A percentile compares a stretch with the other conserved stretches of the same genome.
These are phyloP conservation scores for Strix uralensis DNA, from an alignment of 2,113 vertebrate genomes.

Conservation along the genomic window DNA sequence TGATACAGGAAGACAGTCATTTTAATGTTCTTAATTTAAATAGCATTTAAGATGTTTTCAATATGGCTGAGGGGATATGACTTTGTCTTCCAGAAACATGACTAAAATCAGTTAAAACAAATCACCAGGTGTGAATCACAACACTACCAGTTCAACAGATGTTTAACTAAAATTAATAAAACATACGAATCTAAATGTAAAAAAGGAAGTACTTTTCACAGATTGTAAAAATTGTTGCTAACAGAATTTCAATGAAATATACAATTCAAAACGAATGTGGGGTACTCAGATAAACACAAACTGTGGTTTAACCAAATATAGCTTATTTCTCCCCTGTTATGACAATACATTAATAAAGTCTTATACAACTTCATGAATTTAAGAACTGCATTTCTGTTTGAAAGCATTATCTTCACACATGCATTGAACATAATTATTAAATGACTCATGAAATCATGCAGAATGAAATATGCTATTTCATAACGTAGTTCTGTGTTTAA, in stretches of 20 bases:
- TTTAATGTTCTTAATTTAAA: background rate
- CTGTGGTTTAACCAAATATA: background rate
- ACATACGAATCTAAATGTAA: background rate
- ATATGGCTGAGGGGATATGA: background rate
- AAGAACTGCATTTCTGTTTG: background rate
- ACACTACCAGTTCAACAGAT: background rate
- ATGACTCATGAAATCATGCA: background rate
- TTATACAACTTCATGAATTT: background rate
- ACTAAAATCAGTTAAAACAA: background rate
- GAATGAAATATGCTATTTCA: background rate
- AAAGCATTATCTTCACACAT: background rate
- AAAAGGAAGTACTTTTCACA: background rate
- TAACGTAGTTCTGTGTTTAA: background rate
- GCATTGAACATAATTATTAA: background rate
- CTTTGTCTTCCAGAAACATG: background rate
- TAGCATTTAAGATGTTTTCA: background rate
- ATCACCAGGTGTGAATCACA: background rate
- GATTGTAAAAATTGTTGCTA: background rate
- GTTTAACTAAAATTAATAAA: background rate
- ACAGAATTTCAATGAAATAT: background rate
- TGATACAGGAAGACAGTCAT: background rate
- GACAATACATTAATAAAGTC: background rate
- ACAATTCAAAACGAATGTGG: background rate
- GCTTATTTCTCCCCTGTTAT: background rate
- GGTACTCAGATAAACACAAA: constrained; percentile 11